Base-by-base conservation (phyloP, 1,140 invertebrate genomes). In the Hyles euphorbiae region DNA sequence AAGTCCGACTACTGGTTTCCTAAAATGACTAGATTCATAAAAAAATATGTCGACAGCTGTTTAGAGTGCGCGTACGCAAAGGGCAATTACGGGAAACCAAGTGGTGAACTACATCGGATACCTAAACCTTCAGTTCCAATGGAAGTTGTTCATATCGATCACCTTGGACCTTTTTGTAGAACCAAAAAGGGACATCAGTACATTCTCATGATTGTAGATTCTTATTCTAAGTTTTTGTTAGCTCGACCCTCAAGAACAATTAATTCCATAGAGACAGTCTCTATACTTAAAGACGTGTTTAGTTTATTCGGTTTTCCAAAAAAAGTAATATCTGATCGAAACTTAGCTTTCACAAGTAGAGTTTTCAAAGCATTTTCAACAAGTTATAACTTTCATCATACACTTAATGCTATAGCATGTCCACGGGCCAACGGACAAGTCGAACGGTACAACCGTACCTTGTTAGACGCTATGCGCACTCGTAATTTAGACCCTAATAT, bases 171-270 rank as follows among this genome's bases (percentile, higher is more conserved):
- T 22, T 22, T 22, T 22, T 22, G 22, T 22, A 22, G 12, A 51
- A 67, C 59, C 1, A 49, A 34, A 7, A 66, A 66, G 45, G 60
- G 67, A 1, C 54, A 67, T 53, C 56, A 63, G 9, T 74, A 74
- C 33, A 63, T 74, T 51, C 12, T 88, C 0, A 72, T 78, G 5
- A 44, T 74, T 0, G 67, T 83, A 5, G 81, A 85, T 56, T 68
- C 70, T 0, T n/a, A 71, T 72, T 53, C 60, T 2, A 22, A 22
- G 22, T 22, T 22, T 22, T 22, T 22, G 22, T 22, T 22, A 22
- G 22, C 22, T 22, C 22, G 22, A 22, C 22, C 22, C 22, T 22
- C 22, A 22, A 22, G 22, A 22, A 22, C 22, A 22, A 22, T 22
- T 22, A 22, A 22, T 22, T 22, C 22, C 22, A 22, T 22, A 22